Conservation (phyloP, 2,888 invertebrate species). For the Ophraella communa region DNA sequence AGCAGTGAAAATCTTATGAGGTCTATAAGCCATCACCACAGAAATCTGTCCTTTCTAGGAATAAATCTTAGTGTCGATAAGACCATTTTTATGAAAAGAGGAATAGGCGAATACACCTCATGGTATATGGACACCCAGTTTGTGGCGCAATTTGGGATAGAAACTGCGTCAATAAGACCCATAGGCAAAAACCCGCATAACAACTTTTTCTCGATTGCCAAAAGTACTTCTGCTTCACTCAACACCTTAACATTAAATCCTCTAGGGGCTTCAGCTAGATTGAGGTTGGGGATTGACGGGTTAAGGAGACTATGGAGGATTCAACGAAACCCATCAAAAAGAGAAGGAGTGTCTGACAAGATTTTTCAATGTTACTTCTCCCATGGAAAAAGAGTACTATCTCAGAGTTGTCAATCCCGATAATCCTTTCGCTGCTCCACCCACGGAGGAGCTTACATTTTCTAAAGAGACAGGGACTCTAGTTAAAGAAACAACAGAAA, state of each 20-base stretch:
- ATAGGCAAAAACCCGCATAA: slow-evolving; percentile 37
- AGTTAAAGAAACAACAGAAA: slow-evolving; percentile 4
- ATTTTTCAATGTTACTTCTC: background rate
- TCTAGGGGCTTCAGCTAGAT: slow-evolving; percentile 35
- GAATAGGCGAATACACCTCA: slow-evolving; percentile 41
- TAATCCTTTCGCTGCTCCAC: slow-evolving; percentile 13
- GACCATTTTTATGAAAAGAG: slow-evolving; percentile 27
- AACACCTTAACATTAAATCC: slow-evolving; percentile 34
- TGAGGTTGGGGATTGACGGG: slow-evolving; percentile 35
- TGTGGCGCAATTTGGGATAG: slow-evolving; percentile 39
- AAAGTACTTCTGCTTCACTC: slow-evolving; percentile 24
- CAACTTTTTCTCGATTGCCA: slow-evolving; percentile 36
- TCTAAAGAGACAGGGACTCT: slow-evolving; percentile 30
- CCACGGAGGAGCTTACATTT: background rate
- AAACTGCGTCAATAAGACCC: slow-evolving; percentile 37
- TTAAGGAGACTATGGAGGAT: slow-evolving; percentile 39
- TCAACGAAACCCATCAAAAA: background rate
- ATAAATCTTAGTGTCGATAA: background rate
- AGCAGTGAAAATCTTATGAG: background rate
- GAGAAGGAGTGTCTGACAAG: background rate
- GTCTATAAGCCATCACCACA: background rate
- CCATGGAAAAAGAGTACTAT: background rate
- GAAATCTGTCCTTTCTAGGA: background rate
- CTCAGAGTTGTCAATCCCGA: slow-evolving; percentile 9
- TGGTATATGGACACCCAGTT: slow-evolving; percentile 41